phyloP scores from a whole-genome alignment of 2,888 invertebrate species.

The Eristalinus sepulchralis region DNA sequence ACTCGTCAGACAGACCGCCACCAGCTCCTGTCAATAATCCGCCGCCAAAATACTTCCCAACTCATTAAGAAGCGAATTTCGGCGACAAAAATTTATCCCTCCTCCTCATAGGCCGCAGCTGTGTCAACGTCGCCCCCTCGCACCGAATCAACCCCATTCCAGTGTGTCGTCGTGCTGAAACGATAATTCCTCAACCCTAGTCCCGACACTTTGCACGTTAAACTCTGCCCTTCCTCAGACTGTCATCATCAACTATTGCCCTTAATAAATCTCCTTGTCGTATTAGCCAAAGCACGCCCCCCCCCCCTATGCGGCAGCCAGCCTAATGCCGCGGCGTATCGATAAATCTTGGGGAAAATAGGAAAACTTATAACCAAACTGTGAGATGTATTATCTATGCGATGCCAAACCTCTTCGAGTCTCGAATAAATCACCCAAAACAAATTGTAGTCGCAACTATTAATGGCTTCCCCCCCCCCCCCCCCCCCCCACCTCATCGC shows the following conservation, averaged over 20 bases:
- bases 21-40: too few relatives aligned
- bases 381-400: constrained; percentile 60
- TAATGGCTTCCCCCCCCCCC: constrained; percentile 21
- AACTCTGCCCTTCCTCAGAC: constrained; percentile 13
- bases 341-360: constrained; percentile 43
- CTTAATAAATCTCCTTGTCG: constrained; percentile 51
- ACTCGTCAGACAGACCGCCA: too few relatives aligned
- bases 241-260: constrained; percentile 66
- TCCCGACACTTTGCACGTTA: not conserved
- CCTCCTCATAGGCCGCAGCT: too few relatives aligned
- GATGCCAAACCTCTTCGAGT: constrained; percentile 67
- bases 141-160: too few relatives aligned
- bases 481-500: constrained; percentile 19
- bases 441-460: constrained; percentile 68
- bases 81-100: too few relatives aligned
- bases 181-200: too few relatives aligned
- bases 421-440: constrained; percentile 66
- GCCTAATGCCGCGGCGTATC: constrained; percentile 9
- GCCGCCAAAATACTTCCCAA: too few relatives aligned
- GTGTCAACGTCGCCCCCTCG: too few relatives aligned
- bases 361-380: constrained; percentile 64
- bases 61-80: too few relatives aligned
- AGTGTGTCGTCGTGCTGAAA: too few relatives aligned
- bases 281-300: not conserved
- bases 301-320: not conserved